Conservation (phyloP, 2,888 invertebrate species). For the Melolontha melolontha region DNA sequence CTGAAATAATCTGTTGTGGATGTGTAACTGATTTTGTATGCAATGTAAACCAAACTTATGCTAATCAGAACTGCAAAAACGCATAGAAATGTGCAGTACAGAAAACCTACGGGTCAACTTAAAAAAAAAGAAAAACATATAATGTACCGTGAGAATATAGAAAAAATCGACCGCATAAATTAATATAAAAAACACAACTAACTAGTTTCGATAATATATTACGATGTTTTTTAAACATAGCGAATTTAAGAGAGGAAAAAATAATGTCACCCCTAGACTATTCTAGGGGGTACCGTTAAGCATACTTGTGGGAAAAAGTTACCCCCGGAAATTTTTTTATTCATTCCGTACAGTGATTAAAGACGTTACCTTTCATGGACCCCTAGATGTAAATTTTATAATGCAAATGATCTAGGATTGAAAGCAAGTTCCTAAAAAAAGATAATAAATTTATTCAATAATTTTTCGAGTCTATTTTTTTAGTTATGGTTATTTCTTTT, state of each 20-base stretch:
- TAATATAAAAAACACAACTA: slow-evolving; percentile 47
- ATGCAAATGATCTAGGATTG: slow-evolving; percentile 53
- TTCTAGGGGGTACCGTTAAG: slow-evolving; percentile 39
- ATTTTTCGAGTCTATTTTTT: slow-evolving; percentile 58
- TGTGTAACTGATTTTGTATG: too few species aligned
- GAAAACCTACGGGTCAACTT: slow-evolving; percentile 2
- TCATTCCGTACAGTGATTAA: slow-evolving; percentile 54
- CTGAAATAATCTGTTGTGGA: too few species aligned
- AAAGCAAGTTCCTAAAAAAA: slow-evolving; percentile 48
- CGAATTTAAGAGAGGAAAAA: slow-evolving; percentile 55
- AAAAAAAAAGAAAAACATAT: slow-evolving; percentile 49
- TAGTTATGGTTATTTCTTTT: slow-evolving; percentile 10
- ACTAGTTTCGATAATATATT: slow-evolving; percentile 52
- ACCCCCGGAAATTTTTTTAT: slow-evolving; percentile 54
- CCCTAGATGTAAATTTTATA: slow-evolving; percentile 45
- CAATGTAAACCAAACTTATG: too few species aligned
- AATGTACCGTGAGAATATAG: slow-evolving; percentile 56
- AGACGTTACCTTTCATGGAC: slow-evolving; percentile 55
- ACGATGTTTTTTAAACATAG: slow-evolving; percentile 54
- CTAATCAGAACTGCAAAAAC: too few species aligned
- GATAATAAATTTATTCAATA: slow-evolving; percentile 59
- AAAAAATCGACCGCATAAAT: slow-evolving; percentile 50
- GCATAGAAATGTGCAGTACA: not conserved
- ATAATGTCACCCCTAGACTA: slow-evolving; percentile 48
- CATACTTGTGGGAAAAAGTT: slow-evolving; percentile 58